Base-by-base conservation (phyloP, 2,113 vertebrate genomes). In the Haemorhous mexicanus region DNA sequence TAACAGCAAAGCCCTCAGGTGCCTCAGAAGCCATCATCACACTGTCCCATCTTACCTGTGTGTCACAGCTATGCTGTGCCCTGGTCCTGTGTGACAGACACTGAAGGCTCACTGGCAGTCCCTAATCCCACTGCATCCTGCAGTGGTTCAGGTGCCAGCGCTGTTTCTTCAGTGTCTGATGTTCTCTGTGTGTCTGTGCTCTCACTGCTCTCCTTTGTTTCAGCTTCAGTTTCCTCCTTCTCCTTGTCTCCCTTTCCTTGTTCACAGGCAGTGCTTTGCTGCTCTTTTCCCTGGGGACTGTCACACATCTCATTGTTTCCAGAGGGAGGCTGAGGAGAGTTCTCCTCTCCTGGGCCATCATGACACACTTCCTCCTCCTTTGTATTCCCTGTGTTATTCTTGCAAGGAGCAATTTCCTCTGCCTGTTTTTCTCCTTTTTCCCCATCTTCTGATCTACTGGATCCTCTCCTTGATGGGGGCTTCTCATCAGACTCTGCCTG, bases 1-100 rank as follows among this genome's bases (percentile, higher is more conserved):
- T 76, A 87, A 70, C 35, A 84, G 64, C 63, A 94, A 86, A 94
- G 52, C 55, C 37, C 49, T 78, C 41, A 28, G 43, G 16, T 92
- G 74, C 80, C 91, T 92, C 44, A 77, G 73, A 58, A 92, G 81
- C 27, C 52, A 52, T 20, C 33, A n/a, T 20, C 64, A 43, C 1
- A 17, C 43, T 89, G 78, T 68, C 43, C 66, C 5, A 5, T 24
- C 97, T 95, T 95, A 98, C 97, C 97, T 94, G 76, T 27, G 41
- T 16, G 14, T 41, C 44, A 32, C 7, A 22, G 56, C 80, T 84
- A 35, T 0, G 16, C 63, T 46, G 64, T 84, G 55, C 35, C 70
- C 58, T 88, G 70, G 35, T 96, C 94, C 28, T 89, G 66, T 2
- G 27, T 67, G 35, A 16, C 53, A 21, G 72, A n/a, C 0, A 35